phyloP scores from a whole-genome alignment of 2,113 vertebrate genomes.

The Platichthys stellatus region DNA sequence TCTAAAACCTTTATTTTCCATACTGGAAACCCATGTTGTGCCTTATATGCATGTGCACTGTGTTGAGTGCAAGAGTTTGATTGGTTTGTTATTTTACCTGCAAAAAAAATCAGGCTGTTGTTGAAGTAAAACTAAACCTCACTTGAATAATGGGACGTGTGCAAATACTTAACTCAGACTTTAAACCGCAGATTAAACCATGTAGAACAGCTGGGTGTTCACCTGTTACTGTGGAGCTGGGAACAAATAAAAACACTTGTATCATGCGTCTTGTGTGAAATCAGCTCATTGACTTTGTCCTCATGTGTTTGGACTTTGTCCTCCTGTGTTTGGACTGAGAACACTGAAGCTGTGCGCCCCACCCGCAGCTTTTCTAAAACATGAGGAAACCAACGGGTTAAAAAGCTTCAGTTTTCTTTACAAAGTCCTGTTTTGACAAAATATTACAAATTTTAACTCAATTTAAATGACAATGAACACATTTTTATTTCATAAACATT shows the following conservation, averaged over 20 bases:
- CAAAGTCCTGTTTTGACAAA: not conserved
- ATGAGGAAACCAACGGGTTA: not conserved
- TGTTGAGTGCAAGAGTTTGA: not conserved
- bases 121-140: not conserved
- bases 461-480: conserved; percentile 18
- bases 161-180: not conserved
- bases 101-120: not conserved
- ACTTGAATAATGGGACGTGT: not conserved
- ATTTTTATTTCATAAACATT: conserved; percentile 50
- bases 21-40: conserved; percentile 68
- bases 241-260: conserved; percentile 23
- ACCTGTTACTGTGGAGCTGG: conserved; percentile 3
- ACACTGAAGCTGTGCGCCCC: not conserved
- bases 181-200: not conserved
- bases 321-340: not conserved
- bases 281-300: not conserved
- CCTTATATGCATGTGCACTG: conserved; percentile 57
- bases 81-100: not conserved
- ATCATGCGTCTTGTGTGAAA: not conserved
- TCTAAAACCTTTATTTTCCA: conserved; percentile 62
- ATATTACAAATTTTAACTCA: not conserved
- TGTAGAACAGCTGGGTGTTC: not conserved
- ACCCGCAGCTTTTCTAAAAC: not conserved
- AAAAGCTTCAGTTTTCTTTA: not conserved
- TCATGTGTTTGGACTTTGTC: not conserved